These are phyloP conservation scores for Callimico goeldii DNA, from an alignment of 2,797 vertebrate genomes.

Conservation along the genomic window DNA sequence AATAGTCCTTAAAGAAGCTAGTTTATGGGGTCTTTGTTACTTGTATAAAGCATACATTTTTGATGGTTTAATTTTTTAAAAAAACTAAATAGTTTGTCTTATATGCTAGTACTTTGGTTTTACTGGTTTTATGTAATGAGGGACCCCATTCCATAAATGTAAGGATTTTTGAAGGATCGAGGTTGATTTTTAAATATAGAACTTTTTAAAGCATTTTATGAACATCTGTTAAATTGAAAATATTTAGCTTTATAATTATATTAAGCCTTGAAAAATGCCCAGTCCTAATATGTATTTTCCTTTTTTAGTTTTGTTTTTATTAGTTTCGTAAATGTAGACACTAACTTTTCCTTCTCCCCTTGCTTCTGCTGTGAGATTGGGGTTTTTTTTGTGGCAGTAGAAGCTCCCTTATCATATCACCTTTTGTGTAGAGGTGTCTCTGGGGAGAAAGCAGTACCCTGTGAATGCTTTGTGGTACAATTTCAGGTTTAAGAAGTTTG, in stretches of 20 bases:
- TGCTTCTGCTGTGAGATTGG: neutral
- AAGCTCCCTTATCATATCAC: neutral
- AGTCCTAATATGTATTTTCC: slow-evolving; percentile 30
- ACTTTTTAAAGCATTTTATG: slow-evolving; percentile 16
- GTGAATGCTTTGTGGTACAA: neutral
- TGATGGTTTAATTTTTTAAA: neutral
- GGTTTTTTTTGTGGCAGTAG: neutral
- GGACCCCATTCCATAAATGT: neutral
- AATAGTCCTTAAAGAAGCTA: neutral
- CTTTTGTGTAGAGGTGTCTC: neutral
- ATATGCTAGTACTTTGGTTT: neutral
- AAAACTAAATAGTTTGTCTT: neutral
- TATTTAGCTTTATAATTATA: slow-evolving; percentile 22
- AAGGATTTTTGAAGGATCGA: neutral
- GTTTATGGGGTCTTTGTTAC: neutral
- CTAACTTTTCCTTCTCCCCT: neutral
- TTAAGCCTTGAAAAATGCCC: neutral
- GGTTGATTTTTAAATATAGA: neutral
- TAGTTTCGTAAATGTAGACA: neutral
- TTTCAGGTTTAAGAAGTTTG: neutral
- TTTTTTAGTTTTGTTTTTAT: slow-evolving; percentile 3
- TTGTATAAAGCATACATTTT: neutral
- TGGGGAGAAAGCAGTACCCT: neutral
- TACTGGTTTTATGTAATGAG: slow-evolving; percentile 16
- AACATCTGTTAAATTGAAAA: neutral